Evolutionary conservation across 2,888 invertebrate genomes (phyloP).

Genomic region (Dryadula phaetusa): DNA sequence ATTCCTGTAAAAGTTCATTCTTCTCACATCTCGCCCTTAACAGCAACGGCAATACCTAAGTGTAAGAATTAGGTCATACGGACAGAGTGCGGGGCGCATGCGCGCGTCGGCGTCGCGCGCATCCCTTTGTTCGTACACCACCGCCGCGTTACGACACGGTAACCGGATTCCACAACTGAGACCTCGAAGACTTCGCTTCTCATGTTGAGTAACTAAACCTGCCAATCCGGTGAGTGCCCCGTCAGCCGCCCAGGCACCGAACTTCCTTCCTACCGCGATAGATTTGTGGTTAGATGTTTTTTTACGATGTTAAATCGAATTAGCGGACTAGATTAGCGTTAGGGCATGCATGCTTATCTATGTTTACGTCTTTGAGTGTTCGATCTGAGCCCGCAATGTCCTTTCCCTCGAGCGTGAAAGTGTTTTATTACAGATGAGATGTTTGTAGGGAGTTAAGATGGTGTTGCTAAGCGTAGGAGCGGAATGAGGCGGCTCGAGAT

Average conservation of each 20-base stretch:
- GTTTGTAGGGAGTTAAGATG: conserved; percentile 77
- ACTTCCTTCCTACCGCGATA: conserved; percentile 51
- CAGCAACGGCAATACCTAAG: conserved; percentile 47
- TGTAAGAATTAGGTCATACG: conserved; percentile 60
- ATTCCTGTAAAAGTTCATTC: conserved; percentile 28
- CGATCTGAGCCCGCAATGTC: conserved; percentile 63
- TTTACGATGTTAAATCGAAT: conserved; percentile 58
- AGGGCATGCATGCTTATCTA: conserved; percentile 79
- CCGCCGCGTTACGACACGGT: conserved; percentile 53
- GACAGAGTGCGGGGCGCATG: conserved; percentile 56
- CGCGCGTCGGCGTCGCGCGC: conserved; percentile 53
- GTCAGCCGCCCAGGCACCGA: conserved; percentile 40
- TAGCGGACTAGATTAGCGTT: conserved; percentile 75
- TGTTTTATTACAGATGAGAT: conserved; percentile 77
- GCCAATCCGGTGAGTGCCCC: conserved; percentile 67
- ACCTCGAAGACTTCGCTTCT: conserved; percentile 53
- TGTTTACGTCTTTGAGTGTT: conserved; percentile 73
- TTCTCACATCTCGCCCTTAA: conserved; percentile 42
- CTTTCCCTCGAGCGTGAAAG: conserved; percentile 65
- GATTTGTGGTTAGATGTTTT: conserved; percentile 68
- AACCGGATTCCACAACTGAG: conserved; percentile 57
- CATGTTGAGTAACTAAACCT: conserved; percentile 60
- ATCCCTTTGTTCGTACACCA: conserved; percentile 48
- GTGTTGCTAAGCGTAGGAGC: conserved; percentile 77
- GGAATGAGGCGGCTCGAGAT: conserved; percentile 76